Evolutionary conservation across 2,113 vertebrate genomes (phyloP).

Genomic region (Hippocampus comes): DNA sequence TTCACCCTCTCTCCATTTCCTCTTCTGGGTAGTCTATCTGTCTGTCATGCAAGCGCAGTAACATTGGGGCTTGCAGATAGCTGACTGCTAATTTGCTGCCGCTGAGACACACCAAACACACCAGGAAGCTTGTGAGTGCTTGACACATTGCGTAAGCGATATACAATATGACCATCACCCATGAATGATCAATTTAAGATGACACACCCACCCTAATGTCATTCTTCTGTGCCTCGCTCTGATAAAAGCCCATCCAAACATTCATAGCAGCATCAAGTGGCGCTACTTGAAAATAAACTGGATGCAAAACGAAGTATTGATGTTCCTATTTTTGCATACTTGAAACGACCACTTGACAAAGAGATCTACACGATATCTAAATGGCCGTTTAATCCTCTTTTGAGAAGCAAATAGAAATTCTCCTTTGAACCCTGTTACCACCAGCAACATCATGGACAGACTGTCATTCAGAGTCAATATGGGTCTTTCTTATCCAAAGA

Average conservation of each 20-base stretch:
- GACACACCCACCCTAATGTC: slow-evolving; percentile 26
- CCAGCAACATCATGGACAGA: background rate
- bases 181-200: slow-evolving; percentile 30
- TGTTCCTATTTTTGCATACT: background rate
- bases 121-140: background rate
- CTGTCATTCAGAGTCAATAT: background rate
- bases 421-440: background rate
- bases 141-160: slow-evolving; percentile 4
- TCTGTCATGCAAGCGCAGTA: slow-evolving; percentile 6
- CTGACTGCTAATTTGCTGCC: slow-evolving; percentile 24
- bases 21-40: slow-evolving; percentile 26
- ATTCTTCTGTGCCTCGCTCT: background rate
- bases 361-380: background rate
- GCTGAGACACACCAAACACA: slow-evolving; percentile 1
- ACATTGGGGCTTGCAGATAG: slow-evolving; percentile 30
- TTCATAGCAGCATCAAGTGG: background rate
- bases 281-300: background rate
- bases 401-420: background rate
- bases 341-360: background rate
- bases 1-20: slow-evolving; percentile 36
- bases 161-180: slow-evolving; percentile 18
- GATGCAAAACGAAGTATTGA: background rate
- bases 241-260: background rate
- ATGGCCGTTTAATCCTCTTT: background rate
- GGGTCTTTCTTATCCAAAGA: background rate